Conservation (phyloP, 2,888 invertebrate genomes). For the Mylabris sibirica region DNA sequence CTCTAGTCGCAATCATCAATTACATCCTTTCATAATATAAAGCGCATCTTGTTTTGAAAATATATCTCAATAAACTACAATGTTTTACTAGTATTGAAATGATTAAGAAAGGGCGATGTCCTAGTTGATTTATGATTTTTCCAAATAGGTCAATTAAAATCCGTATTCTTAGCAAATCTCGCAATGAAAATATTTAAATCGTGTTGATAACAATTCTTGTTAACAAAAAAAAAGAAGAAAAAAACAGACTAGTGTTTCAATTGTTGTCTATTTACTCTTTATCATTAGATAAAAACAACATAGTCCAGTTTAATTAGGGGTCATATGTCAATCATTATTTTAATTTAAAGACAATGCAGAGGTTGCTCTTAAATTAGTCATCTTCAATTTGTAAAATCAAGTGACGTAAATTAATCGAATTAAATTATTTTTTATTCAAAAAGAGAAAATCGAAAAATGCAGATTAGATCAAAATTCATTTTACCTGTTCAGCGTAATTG, state of each 20-base stretch:
- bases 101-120: slow-evolving; percentile 27
- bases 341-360: slow-evolving; percentile 32
- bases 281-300: slow-evolving; percentile 5
- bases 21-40: slow-evolving; percentile 49
- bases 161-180: neutral
- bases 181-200: neutral
- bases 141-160: slow-evolving; percentile 20
- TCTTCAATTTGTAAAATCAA: slow-evolving; percentile 2
- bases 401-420: neutral
- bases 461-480: neutral
- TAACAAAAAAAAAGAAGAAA: neutral
- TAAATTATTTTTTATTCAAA: neutral
- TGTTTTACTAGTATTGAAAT: slow-evolving; percentile 17
- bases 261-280: neutral
- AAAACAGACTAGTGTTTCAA: neutral
- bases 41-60: slow-evolving; percentile 46
- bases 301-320: slow-evolving; percentile 36
- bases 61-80: slow-evolving; percentile 29
- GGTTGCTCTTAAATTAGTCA: slow-evolving; percentile 11
- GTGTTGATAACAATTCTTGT: neutral
- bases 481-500: slow-evolving; percentile 87
- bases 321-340: slow-evolving; percentile 42
- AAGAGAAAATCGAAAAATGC: slow-evolving; percentile 10
- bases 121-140: slow-evolving; percentile 28
- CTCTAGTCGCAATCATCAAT: slow-evolving; percentile 39